Evolutionary conservation across 2,113 vertebrate genomes (phyloP).

Genomic region (Mirounga angustirostris): DNA sequence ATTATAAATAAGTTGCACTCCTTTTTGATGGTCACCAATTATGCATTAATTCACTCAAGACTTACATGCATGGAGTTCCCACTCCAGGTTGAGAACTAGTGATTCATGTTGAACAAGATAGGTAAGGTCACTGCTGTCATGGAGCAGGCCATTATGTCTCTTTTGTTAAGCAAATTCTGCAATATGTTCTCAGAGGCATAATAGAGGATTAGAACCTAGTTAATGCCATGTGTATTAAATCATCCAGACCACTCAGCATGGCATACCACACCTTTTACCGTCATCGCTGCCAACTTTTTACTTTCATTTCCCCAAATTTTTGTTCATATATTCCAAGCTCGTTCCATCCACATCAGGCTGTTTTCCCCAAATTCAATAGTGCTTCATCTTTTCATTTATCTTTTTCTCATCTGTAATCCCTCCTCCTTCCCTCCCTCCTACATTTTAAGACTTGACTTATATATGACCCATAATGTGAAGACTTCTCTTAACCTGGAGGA

Average conservation of each 20-base stretch:
- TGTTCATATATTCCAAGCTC: neutral
- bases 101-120: too few species aligned
- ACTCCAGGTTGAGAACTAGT: neutral
- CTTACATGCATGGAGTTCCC: too few species aligned
- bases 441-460: neutral
- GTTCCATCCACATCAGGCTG: neutral
- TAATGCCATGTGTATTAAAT: neutral
- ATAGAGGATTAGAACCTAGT: neutral
- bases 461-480: neutral
- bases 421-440: neutral
- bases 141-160: too few species aligned
- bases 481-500: rapidly evolving
- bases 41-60: neutral
- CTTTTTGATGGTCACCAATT: neutral
- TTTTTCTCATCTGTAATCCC: neutral
- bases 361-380: neutral
- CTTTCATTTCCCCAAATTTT: neutral
- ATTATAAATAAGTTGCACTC: neutral
- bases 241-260: neutral
- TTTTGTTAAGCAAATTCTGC: neutral
- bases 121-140: too few species aligned
- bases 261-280: rapidly evolving
- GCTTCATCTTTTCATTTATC: neutral
- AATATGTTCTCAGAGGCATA: neutral
- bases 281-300: neutral